Evolutionary conservation across 2,888 invertebrate genomes (phyloP).

Genomic region (Villa cingulata): DNA sequence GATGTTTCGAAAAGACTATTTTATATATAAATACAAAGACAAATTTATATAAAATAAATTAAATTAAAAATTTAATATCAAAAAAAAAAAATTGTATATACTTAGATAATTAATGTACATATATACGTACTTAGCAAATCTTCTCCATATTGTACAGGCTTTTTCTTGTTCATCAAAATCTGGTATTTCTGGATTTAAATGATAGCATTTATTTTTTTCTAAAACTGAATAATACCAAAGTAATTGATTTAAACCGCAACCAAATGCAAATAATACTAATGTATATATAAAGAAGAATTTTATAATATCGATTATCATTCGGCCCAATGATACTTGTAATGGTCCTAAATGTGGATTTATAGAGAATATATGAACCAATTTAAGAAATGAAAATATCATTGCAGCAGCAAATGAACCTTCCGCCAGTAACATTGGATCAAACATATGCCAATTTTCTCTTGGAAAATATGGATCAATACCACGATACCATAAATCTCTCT

Average conservation of each 20-base stretch:
- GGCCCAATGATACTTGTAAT: conserved; percentile 77
- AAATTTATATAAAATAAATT: not conserved
- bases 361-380: conserved; percentile 92
- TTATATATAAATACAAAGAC: too few species aligned
- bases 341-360: conserved; percentile 94
- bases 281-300: conserved; percentile 94
- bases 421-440: conserved; percentile 87
- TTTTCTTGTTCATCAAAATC: conserved; percentile 76
- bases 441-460: conserved; percentile 84
- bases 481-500: conserved; percentile 52
- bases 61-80: not conserved
- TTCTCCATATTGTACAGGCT: conserved; percentile 72
- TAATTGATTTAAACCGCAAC: conserved; percentile 87
- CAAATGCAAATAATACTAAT: conserved; percentile 85
- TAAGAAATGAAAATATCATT: conserved; percentile 91
- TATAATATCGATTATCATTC: conserved; percentile 88
- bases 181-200: conserved; percentile 52
- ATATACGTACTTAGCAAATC: conserved; percentile 77
- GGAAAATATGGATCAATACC: conserved; percentile 73
- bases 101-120: not conserved
- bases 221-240: conserved; percentile 87
- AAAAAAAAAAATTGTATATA: not conserved
- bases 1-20: conserved; percentile 91
- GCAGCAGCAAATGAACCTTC: conserved; percentile 91
- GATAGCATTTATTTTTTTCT: conserved; percentile 76